Base-by-base conservation (phyloP, 2,888 invertebrate species). In the Branchellion lobata region DNA sequence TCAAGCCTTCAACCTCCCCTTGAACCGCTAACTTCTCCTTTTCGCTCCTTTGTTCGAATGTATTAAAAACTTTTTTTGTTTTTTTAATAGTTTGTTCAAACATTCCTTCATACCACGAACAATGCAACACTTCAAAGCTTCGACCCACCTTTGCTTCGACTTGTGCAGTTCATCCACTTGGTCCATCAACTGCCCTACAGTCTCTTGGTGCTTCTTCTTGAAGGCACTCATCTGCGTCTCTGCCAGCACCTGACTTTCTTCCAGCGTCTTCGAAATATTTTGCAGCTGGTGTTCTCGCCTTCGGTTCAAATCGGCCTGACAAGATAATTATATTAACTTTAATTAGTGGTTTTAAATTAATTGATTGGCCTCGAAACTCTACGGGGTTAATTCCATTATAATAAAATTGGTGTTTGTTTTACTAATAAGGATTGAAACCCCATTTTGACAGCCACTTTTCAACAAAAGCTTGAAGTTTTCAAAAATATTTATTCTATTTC, bases 171-270 rank as follows among this genome's bases (percentile, higher is more conserved):
- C 96, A 90, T 99, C 99, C 89, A 99, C 94, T 90, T 99, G 98
- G 90, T 99, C 99, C 85, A 96, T 95, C 94, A 99, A 95, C 90
- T 99, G 99, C 86, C 94, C 93, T 86, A 97, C 95, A 88, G 96
- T 94, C 90, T 99, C 99, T 89, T 98, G 97, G 91, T 98, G 96
- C 92, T 99, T 99, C 93, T 99, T 99, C 90, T 98, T 94, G 87
- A 99, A 92, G 89, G 94, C 93, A 87, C 95, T 93, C 87, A 98
- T 92, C 85, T 96, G 94, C 83, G 94, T 92, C 90, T 99, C 99
- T 89, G 98, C 96, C 90, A 97, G 97, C 89, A 99, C 94, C 91
- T 96, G 96, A 88, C 95, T 92, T 89, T 99, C 99, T 90, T 99
- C 99, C 86, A 99, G 92, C 90, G 99, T 98, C 81, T 87, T 93